Evolutionary conservation across 2,113 vertebrate species (phyloP), one percentile per base, ranked within the genome.

Genomic region (Oriolus oriolus): DNA sequence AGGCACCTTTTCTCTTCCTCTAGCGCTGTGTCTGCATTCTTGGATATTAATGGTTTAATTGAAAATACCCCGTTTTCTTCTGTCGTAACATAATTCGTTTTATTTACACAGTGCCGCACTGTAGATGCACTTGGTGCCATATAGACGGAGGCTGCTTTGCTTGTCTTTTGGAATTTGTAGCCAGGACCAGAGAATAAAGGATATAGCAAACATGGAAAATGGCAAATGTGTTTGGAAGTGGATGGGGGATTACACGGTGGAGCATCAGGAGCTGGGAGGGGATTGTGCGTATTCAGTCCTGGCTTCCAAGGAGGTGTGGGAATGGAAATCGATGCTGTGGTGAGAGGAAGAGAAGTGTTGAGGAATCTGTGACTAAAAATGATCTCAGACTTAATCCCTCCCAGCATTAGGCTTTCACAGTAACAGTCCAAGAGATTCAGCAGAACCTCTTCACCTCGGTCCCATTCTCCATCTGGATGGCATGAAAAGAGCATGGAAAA

Each of bases 1-100:
- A 82, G 84, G 65, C 87, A 96, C 93, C 87, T 97, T 75, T 91
- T 91, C 35, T 70, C 42, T 80, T 85, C 66, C 50, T 61, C 27
- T 19, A 13, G 63, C 31, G 57, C 94, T 39, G 44, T 19, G 63
- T 84, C 75, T 95, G 74, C 59, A 5, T 91, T 92, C 93, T 90
- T 68, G 79, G 89, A 52, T 41, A 6, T 75, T 68, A 84, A 83
- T 81, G 65, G 42, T 81, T 91, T 96, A 65, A 90, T 92, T 88
- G 81, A 81, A 94, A 93, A 80, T 56, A 24, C 30, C 52, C 57
- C 3, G 3, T 3, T n/a, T 93, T 89, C 53, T 77, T 52, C 53
- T 82, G 39, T 35, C 15, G 33, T 39, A 28, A 26, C 49, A 49
- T 21, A 70, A 69, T 85, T 83, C 0, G 5, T 56, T 80, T 39